These are phyloP conservation scores for Sylvilagus floridanus DNA, from an alignment of 2,797 vertebrate species.

Conservation along the genomic window DNA sequence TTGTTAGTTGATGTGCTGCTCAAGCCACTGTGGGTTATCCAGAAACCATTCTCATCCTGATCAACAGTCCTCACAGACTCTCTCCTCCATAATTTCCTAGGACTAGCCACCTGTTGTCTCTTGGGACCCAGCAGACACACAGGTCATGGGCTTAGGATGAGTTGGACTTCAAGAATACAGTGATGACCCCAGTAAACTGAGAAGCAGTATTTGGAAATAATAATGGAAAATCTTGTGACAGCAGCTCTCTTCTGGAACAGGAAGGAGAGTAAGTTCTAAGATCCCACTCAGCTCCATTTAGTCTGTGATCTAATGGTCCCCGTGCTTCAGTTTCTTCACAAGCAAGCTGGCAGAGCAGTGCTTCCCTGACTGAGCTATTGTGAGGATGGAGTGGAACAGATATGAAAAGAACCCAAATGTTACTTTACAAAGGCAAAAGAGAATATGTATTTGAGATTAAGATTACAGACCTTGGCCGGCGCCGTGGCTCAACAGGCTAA, in stretches of 20 bases:
- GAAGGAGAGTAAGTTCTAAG: neutral
- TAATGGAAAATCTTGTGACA: neutral
- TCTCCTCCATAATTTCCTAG: too few species aligned
- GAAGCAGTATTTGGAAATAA: neutral
- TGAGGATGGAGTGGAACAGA: neutral
- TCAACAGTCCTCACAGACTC: neutral
- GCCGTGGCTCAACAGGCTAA: too few species aligned
- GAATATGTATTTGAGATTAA: neutral
- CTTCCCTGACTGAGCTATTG: neutral
- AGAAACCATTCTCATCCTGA: too few species aligned
- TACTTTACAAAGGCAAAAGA: neutral
- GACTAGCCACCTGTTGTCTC: too few species aligned
- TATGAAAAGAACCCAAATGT: conserved; percentile 1
- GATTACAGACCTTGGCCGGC: conserved; percentile 22
- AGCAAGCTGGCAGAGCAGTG: neutral
- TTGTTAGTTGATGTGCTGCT: too few species aligned
- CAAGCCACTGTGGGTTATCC: too few species aligned
- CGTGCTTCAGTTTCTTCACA: neutral
- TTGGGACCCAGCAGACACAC: too few species aligned
- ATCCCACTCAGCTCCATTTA: neutral
- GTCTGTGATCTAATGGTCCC: neutral
- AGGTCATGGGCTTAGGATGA: too few species aligned
- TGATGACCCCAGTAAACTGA: neutral
- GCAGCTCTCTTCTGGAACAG: neutral
- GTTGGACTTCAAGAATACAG: neutral